Percentiles rank a stretch among this genome's conserved stretches.
Conservation (phyloP, 2,888 invertebrate genomes). For the Ceramica pisi region DNA sequence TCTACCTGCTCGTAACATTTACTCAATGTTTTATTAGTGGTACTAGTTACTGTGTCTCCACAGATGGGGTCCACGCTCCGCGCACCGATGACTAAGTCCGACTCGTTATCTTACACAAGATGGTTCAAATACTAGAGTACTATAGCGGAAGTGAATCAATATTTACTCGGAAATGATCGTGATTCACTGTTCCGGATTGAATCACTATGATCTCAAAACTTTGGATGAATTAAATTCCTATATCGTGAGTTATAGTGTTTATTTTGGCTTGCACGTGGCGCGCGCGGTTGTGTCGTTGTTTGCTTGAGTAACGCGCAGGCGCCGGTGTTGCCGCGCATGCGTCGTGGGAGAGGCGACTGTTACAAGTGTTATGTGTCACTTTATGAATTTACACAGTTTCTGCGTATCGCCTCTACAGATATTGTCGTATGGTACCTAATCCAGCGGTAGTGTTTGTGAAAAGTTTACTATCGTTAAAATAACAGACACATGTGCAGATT, state of each 20-base stretch:
- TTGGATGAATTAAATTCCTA: slow-evolving; percentile 60
- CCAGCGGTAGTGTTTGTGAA: not conserved
- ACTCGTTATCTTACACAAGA: slow-evolving; percentile 63
- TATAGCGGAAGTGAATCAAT: slow-evolving; percentile 83
- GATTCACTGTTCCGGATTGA: slow-evolving; percentile 86
- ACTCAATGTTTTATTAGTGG: slow-evolving; percentile 4
- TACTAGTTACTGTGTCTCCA: slow-evolving; percentile 10
- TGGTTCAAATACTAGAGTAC: slow-evolving; percentile 62
- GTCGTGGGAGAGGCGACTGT: slow-evolving; percentile 67
- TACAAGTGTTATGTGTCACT: slow-evolving; percentile 59
- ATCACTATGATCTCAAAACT: slow-evolving; percentile 64
- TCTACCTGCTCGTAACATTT: slow-evolving; percentile 30
- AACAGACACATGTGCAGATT: too few relatives aligned
- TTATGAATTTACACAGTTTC: slow-evolving; percentile 41
- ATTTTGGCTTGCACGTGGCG: slow-evolving; percentile 59
- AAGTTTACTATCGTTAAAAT: not conserved
- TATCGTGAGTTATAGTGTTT: slow-evolving; percentile 65
- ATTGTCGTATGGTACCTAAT: not conserved
- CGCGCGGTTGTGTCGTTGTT: slow-evolving; percentile 55
- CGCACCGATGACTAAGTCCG: slow-evolving; percentile 53
- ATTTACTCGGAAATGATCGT: slow-evolving; percentile 81
- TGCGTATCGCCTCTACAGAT: slow-evolving; percentile 5
- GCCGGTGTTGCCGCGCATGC: slow-evolving; percentile 58
- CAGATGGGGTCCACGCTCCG: slow-evolving; percentile 6
- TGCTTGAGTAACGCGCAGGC: slow-evolving; percentile 58